Percentiles rank a stretch among this genome's conserved stretches.
phyloP scores from a whole-genome alignment of 2,113 vertebrate species.

The Cricetomys ansorgei region DNA sequence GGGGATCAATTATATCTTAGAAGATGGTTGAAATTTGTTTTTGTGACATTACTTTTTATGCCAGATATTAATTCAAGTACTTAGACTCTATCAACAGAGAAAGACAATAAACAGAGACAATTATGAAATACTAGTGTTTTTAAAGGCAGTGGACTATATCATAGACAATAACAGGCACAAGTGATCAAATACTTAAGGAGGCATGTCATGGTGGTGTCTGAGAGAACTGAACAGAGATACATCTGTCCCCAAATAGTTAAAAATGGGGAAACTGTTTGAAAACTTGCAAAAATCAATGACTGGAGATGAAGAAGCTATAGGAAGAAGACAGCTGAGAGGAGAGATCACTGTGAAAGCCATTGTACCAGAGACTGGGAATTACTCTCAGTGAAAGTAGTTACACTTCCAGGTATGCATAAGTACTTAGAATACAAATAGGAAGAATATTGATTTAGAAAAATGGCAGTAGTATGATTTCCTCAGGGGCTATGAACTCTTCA shows the following conservation, averaged over 20 bases:
- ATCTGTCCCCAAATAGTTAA: background rate
- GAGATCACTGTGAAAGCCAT: background rate
- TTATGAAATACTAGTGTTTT: background rate
- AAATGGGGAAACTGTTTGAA: background rate
- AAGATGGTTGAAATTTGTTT: background rate
- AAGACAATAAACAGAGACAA: background rate
- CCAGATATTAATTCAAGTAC: background rate
- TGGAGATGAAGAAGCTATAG: background rate
- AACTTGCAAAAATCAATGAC: background rate
- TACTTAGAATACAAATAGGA: background rate
- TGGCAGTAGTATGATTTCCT: background rate
- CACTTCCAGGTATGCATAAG: background rate
- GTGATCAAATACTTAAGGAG: background rate
- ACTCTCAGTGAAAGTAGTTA: background rate
- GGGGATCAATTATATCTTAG: background rate
- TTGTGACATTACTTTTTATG: background rate
- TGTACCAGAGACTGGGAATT: background rate
- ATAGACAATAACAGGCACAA: background rate
- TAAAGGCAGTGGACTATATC: background rate
- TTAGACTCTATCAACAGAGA: background rate
- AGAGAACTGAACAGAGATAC: accelerated
- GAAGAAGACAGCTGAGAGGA: background rate
- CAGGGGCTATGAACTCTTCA: background rate
- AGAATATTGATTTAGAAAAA: background rate
- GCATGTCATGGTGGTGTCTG: background rate